Conservation (phyloP, 2,797 vertebrate species). For the Fratercula arctica region DNA sequence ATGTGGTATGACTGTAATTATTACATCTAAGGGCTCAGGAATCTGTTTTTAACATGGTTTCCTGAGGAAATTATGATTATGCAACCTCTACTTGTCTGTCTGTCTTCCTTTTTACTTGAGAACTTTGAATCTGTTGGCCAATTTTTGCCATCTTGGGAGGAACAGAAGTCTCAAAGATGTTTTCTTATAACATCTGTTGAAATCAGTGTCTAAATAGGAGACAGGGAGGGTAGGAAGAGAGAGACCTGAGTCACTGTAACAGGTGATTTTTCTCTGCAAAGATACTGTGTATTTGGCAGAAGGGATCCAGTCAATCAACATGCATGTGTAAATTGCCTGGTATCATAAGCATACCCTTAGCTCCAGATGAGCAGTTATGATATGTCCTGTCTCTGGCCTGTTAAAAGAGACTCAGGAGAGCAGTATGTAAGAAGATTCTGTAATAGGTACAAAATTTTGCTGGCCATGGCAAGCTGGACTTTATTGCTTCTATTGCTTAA, state of each 20-base stretch:
- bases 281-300: not conserved
- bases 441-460: not conserved
- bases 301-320: not conserved
- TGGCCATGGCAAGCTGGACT: not conserved
- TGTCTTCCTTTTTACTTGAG: not conserved
- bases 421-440: not conserved
- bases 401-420: not conserved
- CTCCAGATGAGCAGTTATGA: not conserved
- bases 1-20: constrained; percentile 22
- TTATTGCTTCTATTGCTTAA: not conserved
- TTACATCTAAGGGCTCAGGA: constrained; percentile 5
- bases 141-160: not conserved
- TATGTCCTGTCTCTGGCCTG: not conserved
- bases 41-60: constrained; percentile 9
- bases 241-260: not conserved
- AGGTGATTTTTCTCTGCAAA: not conserved
- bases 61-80: constrained; percentile 11
- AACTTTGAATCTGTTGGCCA: not conserved
- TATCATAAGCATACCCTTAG: not conserved
- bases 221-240: not conserved
- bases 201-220: not conserved
- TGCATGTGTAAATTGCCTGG: not conserved
- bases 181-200: not conserved
- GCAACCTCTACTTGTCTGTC: not conserved
- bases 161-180: not conserved